phyloP scores from a whole-genome alignment of 2,888 invertebrate species.

The Craniophora ligustri region DNA sequence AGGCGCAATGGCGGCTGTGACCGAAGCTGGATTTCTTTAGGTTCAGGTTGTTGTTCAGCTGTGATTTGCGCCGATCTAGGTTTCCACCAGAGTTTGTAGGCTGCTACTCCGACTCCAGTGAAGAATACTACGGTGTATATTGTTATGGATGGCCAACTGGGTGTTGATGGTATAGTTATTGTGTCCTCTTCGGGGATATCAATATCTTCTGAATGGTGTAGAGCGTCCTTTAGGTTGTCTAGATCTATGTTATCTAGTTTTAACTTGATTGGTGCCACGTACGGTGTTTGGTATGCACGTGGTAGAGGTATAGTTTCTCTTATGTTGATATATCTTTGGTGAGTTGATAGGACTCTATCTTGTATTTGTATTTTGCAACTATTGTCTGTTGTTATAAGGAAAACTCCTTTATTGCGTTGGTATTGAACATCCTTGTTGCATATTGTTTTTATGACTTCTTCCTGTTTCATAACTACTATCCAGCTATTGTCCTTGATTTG shows the following conservation, averaged over 20 bases:
- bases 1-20: not conserved
- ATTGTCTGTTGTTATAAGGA: constrained; percentile 37
- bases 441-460: constrained; percentile 49
- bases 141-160: not conserved
- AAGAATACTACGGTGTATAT: not conserved
- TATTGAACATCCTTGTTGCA: constrained; percentile 48
- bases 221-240: not conserved
- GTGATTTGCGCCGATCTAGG: not conserved
- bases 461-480: constrained; percentile 46
- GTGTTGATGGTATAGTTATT: not conserved
- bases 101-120: not conserved
- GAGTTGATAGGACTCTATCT: constrained; percentile 31
- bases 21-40: not conserved
- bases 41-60: not conserved
- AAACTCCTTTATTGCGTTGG: constrained; percentile 40
- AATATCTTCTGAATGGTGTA: no score
- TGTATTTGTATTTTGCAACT: constrained; percentile 36
- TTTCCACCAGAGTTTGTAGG: not conserved
- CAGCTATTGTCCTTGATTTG: constrained; percentile 55
- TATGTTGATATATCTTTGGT: constrained; percentile 35
- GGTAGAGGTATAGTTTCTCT: constrained; percentile 4
- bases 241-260: not conserved
- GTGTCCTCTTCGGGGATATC: not conserved
- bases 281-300: constrained; percentile 18
- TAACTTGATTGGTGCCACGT: constrained; percentile 15